Evolutionary conservation across 2,888 invertebrate species (phyloP).

Genomic region (Dryobota labecula): DNA sequence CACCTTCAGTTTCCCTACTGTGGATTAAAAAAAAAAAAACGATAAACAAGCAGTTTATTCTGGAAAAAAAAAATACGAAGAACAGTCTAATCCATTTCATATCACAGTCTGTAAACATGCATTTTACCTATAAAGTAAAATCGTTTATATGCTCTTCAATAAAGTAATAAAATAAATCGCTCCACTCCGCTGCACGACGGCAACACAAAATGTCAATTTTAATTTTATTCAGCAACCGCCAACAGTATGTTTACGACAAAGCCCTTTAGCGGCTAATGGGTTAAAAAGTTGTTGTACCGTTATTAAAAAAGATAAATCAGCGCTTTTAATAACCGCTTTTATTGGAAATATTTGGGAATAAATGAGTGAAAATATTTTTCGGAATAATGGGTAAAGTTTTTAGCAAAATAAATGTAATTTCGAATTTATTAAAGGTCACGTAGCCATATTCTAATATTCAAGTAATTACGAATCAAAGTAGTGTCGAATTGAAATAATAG

Average conservation of each 20-base stretch:
- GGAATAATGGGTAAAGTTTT: conserved; percentile 6
- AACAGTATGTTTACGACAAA: conserved; percentile 71
- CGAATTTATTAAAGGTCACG: too few species aligned
- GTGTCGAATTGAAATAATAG: background rate
- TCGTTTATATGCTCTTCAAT: conserved; percentile 78
- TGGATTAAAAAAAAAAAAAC: background rate
- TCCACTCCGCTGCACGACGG: conserved; percentile 64
- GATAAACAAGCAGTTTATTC: background rate
- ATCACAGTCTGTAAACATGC: conserved; percentile 61
- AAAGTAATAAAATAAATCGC: conserved; percentile 83
- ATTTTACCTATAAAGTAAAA: conserved; percentile 74
- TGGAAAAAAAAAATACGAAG: background rate
- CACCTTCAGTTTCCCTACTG: too few species aligned
- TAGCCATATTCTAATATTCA: background rate
- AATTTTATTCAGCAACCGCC: conserved; percentile 75
- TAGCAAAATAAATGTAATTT: background rate
- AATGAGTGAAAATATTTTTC: conserved; percentile 17
- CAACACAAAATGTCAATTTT: conserved; percentile 79
- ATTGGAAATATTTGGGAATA: conserved; percentile 35
- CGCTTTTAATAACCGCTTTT: conserved; percentile 39
- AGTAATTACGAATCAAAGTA: background rate
- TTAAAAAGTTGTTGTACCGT: conserved; percentile 62
- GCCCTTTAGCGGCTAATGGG: conserved; percentile 70
- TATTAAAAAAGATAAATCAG: conserved; percentile 62
- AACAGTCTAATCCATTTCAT: background rate